Percentiles rank a stretch among this genome's conserved stretches.
Evolutionary conservation across 2,797 vertebrate genomes (phyloP).

Genomic region (Cyprinodon diabolis): DNA sequence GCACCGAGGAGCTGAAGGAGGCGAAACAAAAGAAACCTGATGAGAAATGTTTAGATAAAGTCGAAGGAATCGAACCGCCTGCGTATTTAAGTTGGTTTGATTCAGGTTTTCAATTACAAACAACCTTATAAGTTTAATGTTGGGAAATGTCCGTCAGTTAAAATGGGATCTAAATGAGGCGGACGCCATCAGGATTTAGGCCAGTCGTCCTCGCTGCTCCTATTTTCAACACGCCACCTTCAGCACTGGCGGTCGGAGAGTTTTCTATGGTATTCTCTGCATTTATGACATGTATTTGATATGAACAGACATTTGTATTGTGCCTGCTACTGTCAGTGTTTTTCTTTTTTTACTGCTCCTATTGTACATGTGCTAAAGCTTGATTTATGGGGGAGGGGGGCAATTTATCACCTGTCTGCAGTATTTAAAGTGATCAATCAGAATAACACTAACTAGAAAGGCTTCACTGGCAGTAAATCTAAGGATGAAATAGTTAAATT

Average conservation of each 20-base stretch:
- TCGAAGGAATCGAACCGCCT: too few relatives aligned
- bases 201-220: neutral
- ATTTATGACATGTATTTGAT: conserved; percentile 83
- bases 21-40: neutral
- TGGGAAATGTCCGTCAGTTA: neutral
- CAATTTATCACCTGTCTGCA: conserved; percentile 1
- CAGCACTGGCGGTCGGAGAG: neutral
- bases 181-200: neutral
- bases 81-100: too few relatives aligned
- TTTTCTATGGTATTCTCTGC: conserved; percentile 74
- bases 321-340: conserved; percentile 80
- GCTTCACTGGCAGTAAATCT: neutral
- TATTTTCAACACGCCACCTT: neutral
- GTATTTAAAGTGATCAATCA: conserved; percentile 26
- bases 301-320: conserved; percentile 79
- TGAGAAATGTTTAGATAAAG: too few relatives aligned
- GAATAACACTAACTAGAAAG: neutral
- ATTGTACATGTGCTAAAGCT: conserved; percentile 69
- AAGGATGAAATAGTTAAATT: neutral
- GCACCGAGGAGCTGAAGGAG: neutral
- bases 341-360: conserved; percentile 61
- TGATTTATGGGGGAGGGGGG: conserved; percentile 28
- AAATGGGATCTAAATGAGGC: neutral
- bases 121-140: too few relatives aligned
- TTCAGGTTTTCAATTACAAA: too few relatives aligned